These are phyloP conservation scores for Carassius auratus DNA, from an alignment of 2,113 vertebrate species.

Conservation along the genomic window DNA sequence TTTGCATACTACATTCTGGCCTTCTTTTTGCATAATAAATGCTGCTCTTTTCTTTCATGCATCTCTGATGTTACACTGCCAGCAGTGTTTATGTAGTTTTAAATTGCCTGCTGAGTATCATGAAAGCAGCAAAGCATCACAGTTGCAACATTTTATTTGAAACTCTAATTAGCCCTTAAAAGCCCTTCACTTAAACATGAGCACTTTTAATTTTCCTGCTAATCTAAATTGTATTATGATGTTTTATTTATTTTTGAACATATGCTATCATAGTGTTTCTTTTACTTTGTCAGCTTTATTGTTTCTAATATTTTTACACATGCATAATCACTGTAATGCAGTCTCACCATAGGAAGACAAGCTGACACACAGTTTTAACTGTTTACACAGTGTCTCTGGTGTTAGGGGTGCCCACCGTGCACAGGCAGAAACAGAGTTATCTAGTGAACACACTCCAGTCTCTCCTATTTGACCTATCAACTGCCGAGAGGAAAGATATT, in stretches of 20 bases:
- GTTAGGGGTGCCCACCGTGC: slow-evolving; percentile 85
- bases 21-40: too few species aligned
- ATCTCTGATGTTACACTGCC: neutral
- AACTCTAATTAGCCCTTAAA: too few species aligned
- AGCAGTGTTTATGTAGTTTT: neutral
- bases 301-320: neutral
- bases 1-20: neutral
- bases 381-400: slow-evolving; percentile 81
- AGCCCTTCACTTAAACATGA: too few species aligned
- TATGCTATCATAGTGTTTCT: neutral
- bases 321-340: neutral
- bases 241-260: neutral
- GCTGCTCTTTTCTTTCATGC: neutral
- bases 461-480: slow-evolving; percentile 76
- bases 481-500: slow-evolving; percentile 73
- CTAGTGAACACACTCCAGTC: slow-evolving; percentile 81
- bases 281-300: neutral
- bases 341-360: neutral
- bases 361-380: neutral
- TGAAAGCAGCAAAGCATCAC: neutral
- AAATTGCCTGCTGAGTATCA: too few species aligned
- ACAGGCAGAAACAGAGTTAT: slow-evolving; percentile 80
- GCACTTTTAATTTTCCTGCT: too few species aligned
- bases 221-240: neutral
- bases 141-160: neutral